phyloP scores from a whole-genome alignment of 2,797 vertebrate species.

The Bryconaethiops microstoma region DNA sequence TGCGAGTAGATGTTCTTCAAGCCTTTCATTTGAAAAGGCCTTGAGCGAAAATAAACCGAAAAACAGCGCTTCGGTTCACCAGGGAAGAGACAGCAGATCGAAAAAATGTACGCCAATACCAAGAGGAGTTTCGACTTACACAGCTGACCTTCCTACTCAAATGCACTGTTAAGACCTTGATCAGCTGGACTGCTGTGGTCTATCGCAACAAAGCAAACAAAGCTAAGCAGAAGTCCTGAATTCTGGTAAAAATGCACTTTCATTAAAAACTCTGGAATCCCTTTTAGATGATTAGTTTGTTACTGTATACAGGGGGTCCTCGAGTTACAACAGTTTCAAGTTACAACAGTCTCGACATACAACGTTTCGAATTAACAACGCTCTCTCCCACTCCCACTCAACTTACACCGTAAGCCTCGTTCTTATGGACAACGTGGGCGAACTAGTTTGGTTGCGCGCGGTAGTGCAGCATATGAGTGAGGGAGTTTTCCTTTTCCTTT shows the following conservation, averaged over 20 bases:
- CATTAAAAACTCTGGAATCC: neutral
- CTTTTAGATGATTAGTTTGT: neutral
- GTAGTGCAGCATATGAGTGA: too few species aligned
- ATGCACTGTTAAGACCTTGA: neutral
- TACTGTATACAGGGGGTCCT: too few species aligned
- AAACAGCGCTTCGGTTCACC: neutral
- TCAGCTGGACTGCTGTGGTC: neutral
- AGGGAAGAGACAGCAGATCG: neutral
- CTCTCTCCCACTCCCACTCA: too few species aligned
- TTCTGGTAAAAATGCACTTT: neutral
- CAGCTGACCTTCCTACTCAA: neutral
- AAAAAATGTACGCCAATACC: neutral
- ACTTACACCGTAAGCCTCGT: too few species aligned
- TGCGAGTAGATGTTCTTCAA: conserved; percentile 19
- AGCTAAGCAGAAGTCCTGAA: neutral
- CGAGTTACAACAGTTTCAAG: too few species aligned
- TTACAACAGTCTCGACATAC: too few species aligned
- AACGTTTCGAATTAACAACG: too few species aligned
- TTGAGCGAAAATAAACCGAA: neutral
- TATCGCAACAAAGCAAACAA: neutral
- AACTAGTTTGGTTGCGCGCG: too few species aligned
- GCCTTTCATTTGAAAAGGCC: conserved; percentile 19
- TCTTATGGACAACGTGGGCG: too few species aligned
- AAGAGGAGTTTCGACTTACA: neutral
- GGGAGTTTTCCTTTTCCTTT: too few species aligned